Evolutionary conservation across 2,888 invertebrate species (phyloP), one percentile per base, ranked within the genome.

Genomic region (Ganaspis brasiliensis): DNA sequence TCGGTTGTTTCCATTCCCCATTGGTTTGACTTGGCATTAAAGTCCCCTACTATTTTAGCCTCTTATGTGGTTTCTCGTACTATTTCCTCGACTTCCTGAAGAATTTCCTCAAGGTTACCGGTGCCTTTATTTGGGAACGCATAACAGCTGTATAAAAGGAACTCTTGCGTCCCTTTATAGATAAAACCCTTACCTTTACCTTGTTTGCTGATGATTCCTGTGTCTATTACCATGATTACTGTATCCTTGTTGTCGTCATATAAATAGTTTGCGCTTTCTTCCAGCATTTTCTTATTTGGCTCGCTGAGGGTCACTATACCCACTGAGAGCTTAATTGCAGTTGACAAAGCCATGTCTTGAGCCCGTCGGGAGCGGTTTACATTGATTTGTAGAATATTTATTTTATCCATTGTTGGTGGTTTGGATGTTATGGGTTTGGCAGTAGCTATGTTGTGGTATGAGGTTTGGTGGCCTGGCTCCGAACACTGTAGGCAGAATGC

Each of bases 231-330:
- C 1, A n/a, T 49, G 14, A n/a, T 49, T 0, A 16, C n/a, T n/a
- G n/a, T 49, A n/a, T n/a, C 49, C 49, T n/a, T n/a, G n/a, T 49
- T 16, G 49, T 49, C 49, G 12, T 49, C 49, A 49, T n/a, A n/a
- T 6, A 49, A 5, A 3, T 16, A 49, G n/a, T 49, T 16, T 6
- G n/a, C n/a, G n/a, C n/a, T n/a, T 6, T 16, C 19, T 3, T 57
- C 14, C n/a, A n/a, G n/a, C n/a, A n/a, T n/a, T n/a, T n/a, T n/a
- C n/a, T n/a, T n/a, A n/a, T 75, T 74, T 2, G 75, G 72, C 72
- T 75, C 75, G 19, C 72, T 72, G 12, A 75, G n/a, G 12, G 63
- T 19, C n/a, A n/a, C n/a, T n/a, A n/a, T n/a, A n/a, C n/a, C n/a
- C n/a, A n/a, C n/a, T n/a, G n/a, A n/a, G n/a, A n/a, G n/a, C n/a